Percentiles rank a stretch among this genome's conserved stretches.
Conservation (phyloP, 2,888 invertebrate genomes). For the Ceriagrion tenellum region DNA sequence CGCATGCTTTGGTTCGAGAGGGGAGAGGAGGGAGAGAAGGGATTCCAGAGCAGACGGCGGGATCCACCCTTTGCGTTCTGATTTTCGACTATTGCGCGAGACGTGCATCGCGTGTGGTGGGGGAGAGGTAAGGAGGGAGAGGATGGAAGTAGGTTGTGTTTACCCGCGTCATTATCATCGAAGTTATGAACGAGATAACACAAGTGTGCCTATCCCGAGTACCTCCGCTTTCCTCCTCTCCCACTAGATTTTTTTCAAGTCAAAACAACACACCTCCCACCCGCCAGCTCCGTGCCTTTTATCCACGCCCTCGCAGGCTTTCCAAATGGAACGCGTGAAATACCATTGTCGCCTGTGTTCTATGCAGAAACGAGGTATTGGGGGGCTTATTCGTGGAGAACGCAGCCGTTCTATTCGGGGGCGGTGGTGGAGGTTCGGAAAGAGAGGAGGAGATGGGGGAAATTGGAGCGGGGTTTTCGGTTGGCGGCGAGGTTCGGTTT, state of each 20-base stretch:
- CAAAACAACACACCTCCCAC: too few relatives aligned
- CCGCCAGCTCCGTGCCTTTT: not conserved
- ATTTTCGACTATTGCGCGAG: constrained; percentile 24
- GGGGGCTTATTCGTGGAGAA: not conserved
- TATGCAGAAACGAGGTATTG: not conserved
- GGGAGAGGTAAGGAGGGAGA: too few relatives aligned
- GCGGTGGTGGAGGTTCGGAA: not conserved
- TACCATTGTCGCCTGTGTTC: not conserved
- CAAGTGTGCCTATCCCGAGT: not conserved
- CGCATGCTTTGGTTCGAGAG: constrained; percentile 48
- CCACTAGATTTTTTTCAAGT: not conserved
- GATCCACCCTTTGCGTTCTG: constrained; percentile 3
- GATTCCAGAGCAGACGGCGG: not conserved
- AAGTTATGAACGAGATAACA: constrained; percentile 45
- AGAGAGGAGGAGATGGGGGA: not conserved
- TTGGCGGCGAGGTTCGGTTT: not conserved
- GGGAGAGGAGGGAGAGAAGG: not conserved
- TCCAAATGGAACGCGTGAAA: constrained; percentile 16
- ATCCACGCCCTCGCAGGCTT: not conserved
- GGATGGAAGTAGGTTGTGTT: constrained; percentile 38
- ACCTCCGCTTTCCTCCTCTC: not conserved
- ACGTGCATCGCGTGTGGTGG: constrained; percentile 22
- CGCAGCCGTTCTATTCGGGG: not conserved
- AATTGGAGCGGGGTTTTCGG: too few relatives aligned
- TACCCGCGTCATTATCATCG: constrained; percentile 31